Evolutionary conservation across 2,888 invertebrate genomes (phyloP).

Genomic region (Neoitamus cyanurus): DNA sequence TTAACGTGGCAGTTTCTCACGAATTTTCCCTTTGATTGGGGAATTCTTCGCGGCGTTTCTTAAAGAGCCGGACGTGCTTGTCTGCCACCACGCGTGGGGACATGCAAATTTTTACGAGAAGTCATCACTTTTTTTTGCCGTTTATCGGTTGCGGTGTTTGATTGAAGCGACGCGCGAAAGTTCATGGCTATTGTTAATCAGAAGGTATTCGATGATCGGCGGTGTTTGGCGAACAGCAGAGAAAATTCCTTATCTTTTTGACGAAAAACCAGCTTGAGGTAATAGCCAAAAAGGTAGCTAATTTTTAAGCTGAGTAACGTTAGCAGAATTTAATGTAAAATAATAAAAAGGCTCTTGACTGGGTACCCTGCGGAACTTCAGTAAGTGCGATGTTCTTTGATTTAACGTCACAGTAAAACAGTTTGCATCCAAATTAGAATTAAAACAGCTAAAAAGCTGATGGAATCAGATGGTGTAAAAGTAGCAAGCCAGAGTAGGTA

Average conservation of each 20-base stretch:
- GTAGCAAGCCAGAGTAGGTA: too few species aligned
- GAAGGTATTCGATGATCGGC: neutral
- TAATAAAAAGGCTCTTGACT: neutral
- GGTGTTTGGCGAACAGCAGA: neutral
- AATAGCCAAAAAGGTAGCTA: neutral
- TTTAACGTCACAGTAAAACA: neutral
- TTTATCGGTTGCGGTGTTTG: neutral
- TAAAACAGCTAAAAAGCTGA: neutral
- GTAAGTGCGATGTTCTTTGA: neutral
- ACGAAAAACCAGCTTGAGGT: neutral
- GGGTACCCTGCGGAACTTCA: neutral
- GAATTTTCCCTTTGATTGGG: neutral
- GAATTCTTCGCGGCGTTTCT: neutral
- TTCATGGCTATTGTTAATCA: neutral
- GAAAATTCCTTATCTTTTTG: neutral
- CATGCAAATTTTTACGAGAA: slow-evolving; percentile 1
- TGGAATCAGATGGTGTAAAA: too few species aligned
- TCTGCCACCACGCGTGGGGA: neutral
- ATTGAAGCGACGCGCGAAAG: neutral
- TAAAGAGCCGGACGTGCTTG: neutral
- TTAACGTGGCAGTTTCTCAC: neutral
- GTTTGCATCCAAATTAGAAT: neutral
- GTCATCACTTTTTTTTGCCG: neutral
- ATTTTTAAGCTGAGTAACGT: neutral
- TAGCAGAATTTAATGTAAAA: neutral